phyloP scores from a whole-genome alignment of 1,140 invertebrate species.

The Pseudomyrmex dendroicus region DNA sequence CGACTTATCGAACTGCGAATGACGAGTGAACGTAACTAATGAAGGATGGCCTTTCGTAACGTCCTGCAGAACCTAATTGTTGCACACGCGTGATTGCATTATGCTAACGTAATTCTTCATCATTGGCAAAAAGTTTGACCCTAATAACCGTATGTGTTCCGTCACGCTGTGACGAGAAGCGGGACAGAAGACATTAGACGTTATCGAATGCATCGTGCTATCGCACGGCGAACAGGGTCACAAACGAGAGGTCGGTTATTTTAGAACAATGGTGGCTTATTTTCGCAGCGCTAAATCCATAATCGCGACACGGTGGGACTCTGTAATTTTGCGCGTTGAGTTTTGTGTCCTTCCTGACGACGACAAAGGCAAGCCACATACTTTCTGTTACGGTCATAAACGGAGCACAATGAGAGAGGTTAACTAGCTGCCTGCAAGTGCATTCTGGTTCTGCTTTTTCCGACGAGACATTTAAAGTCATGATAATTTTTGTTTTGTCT shows the following conservation, averaged over 20 bases:
- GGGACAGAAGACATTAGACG: conserved; percentile 3
- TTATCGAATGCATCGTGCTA: conserved; percentile 43
- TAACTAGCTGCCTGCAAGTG: conserved; percentile 61
- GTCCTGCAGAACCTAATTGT: conserved; percentile 38
- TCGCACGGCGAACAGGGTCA: conserved; percentile 17
- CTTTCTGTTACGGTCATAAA: conserved; percentile 70
- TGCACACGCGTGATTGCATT: conserved; percentile 20
- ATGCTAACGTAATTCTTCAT: conserved; percentile 28
- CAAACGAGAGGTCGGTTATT: conserved; percentile 8
- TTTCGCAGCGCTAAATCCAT: conserved; percentile 51
- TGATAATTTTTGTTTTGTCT: too few species aligned
- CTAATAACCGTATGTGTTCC: conserved; percentile 20
- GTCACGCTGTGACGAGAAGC: conserved; percentile 9
- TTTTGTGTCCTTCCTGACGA: conserved; percentile 55
- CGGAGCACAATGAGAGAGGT: conserved; percentile 63
- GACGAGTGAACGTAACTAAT: conserved; percentile 51
- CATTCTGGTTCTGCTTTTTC: conserved; percentile 52
- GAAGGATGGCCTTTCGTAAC: conserved; percentile 51
- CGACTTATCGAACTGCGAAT: conserved; percentile 41
- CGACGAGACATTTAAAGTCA: not conserved
- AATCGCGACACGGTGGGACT: not conserved
- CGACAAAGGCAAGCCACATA: conserved; percentile 49
- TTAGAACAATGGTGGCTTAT: conserved; percentile 35
- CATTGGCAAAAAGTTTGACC: conserved; percentile 27
- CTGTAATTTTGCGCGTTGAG: conserved; percentile 42